Base-by-base conservation (phyloP, 64 coral and sea anemone genomes). In the Dendronephthya gigantea region DNA sequence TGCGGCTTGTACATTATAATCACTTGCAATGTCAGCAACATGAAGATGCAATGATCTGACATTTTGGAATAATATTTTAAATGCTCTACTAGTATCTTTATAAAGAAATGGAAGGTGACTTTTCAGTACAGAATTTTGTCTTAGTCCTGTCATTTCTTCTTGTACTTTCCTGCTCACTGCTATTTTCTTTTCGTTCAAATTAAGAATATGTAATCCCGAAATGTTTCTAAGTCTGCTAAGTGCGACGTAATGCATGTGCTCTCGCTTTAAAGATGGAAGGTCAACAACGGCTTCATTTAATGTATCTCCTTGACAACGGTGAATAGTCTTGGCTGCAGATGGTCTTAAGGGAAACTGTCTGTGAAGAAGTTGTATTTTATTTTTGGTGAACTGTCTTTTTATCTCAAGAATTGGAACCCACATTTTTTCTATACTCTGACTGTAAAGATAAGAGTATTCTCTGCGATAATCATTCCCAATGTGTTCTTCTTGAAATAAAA, bases 111-210 rank as follows among this genome's bases (percentile, higher is more conserved):
- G 65, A 27, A 69, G 31, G 17, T 69, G 23, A 69, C 23, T 69
- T 3, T 69, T 7, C 9, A 68, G 56, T 56, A 83, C 49, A 48
- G 79, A 27, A 79, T 90, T 23, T 79, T 48, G 2, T 85, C 83
- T 85, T 17, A 90, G 68, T 85, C 83, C 74, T 25, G n/a, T 16
- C 88, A 90, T 90, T 22, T 90, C 88, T 37, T 90, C 62, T 90
- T 85, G 25, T 50, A 85, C 88, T 32, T 74, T 85, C 22, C 74
- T n/a, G 50, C 88, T 79, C 23, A 90, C 68, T 14, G 30, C 70
- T 30, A 90, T 90, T 85, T 90, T 90, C 36, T 84, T 83, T 84
- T 68, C 88, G 79, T 90, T 84, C 39, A 90, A 81, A 31, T 90
- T 90, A 19, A 85, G 62, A 72, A 85, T 90, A 48, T 90, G 83